phyloP scores from a whole-genome alignment of 2,888 invertebrate genomes.

The Patella pellucida region DNA sequence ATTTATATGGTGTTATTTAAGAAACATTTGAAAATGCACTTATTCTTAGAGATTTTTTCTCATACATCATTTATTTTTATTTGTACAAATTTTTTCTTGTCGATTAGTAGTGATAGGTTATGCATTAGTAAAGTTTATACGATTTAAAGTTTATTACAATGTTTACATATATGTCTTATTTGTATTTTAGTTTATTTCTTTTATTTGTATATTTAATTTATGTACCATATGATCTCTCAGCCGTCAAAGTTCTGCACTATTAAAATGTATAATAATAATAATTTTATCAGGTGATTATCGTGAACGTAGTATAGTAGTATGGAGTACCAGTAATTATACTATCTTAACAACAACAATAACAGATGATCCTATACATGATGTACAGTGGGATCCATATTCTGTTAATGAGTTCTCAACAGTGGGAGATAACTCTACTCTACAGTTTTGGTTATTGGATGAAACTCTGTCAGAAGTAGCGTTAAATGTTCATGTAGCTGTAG shows the following conservation, averaged over 20 bases:
- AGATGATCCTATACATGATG: slow-evolving; percentile 59
- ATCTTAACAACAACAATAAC: slow-evolving; percentile 58
- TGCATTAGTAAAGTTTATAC: no score
- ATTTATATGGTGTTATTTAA: no score
- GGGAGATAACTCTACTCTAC: slow-evolving; percentile 59
- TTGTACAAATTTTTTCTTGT: no score
- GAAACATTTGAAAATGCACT: no score
- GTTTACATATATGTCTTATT: neutral
- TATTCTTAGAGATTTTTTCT: no score
- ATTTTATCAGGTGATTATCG: slow-evolving; percentile 62
- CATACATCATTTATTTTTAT: no score
- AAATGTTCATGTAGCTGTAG: slow-evolving; percentile 66
- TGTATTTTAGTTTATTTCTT: no score
- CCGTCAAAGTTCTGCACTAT: no score
- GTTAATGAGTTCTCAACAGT: slow-evolving; percentile 68
- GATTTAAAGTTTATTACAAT: neutral
- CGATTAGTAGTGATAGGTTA: no score
- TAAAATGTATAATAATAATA: neutral
- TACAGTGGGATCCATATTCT: slow-evolving; percentile 67
- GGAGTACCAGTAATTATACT: slow-evolving; percentile 60
- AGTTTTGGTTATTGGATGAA: slow-evolving; percentile 69
- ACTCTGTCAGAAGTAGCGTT: slow-evolving; percentile 49
- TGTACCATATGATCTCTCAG: neutral
- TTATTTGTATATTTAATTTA: no score
- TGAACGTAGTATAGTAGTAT: slow-evolving; percentile 63